Base-by-base conservation (phyloP, 1,140 invertebrate species). In the Drosophila malerkotliana region DNA sequence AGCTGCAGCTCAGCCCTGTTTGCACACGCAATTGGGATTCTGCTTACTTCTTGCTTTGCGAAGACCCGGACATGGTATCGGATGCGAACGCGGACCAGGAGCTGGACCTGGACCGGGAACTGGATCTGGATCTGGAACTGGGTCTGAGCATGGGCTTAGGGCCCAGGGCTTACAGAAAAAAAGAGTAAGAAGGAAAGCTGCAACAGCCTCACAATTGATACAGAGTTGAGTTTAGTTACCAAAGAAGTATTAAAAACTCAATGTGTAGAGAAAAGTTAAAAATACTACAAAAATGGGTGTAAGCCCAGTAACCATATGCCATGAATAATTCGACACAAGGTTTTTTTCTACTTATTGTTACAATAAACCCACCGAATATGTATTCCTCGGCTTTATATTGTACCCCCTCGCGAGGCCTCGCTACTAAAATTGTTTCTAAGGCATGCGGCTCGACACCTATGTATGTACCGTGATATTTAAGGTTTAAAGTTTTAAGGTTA, bases 1-100 rank as follows among this genome's bases (percentile, higher is more conserved):
- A 82, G 82, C 72, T 75, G 72, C 72, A 77, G 82, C 82, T 87
- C 72, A 81, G 77, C 67, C 73, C 72, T 79, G 62, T 77, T 77
- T 79, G 54, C 67, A 68, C 30, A 74, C 39, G 55, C 71, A 74
- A 74, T 74, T 34, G 6, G 26, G n/a, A 28, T 28, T 28, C 14
- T 62, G 60, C 51, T 18, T 44, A 9, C 34, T 68, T 39, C 21
- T 68, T 37, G 21, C 24, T 44, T 15, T 58, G 44, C 52, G 32
- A 18, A 39, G 55, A 49, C 58, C 45, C 41, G 21, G 41, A 18
- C 41, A 6, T 44, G 41, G 41, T 3, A 18, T 18, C 15, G 44
- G 44, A 18, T 12, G 2, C 41, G 30, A 18, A 52, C 9, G 37
- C 9, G 28, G 48, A 45, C 15, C 41, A 15, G 41, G 41, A 44